Base-by-base conservation (phyloP, 2,113 vertebrate species). In the Saiga tatarica region DNA sequence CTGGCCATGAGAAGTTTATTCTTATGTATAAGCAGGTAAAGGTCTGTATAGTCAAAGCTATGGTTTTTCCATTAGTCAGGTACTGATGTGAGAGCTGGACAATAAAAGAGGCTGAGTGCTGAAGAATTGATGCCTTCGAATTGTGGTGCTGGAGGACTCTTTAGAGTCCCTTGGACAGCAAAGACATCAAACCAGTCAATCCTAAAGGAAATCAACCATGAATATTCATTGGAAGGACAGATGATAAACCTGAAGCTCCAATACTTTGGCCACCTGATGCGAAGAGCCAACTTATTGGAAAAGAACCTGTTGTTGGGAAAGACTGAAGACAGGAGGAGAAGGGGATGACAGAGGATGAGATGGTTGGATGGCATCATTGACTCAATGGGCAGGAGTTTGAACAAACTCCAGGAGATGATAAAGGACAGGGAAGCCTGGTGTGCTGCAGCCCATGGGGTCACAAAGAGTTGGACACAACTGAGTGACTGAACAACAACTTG, bases 71-170 rank as follows among this genome's bases (percentile, higher is more conserved):
- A 74, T n/a, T 23, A 1, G n/a, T 74, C n/a, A 39, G 23, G n/a
- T 74, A 39, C 19, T 6, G 17, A 39, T 39, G 67, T 74, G n/a
- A 74, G 10, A 74, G n/a, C 19, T 74, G 67, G 67, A 39, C n/a
- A 39, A 39, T 23, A 23, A 74, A 39, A 74, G 10, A 71, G 10
- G n/a, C 67, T 74, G 67, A 74, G 67, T 23, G 67, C 19, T 0
- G 0, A 74, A 74, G n/a, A 74, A 23, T 0, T 39, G 67, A 74
- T 74, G n/a, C n/a, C n/a, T 71, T 71, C 0, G 2, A 39, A 71
- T 12, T 71, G n/a, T 39, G 64, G n/a, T 71, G n/a, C 5, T 71
- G 67, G n/a, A 71, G 67, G n/a, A 71, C n/a, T 71, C 67, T 12
- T 71, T 5, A 39, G n/a, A 71, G 19, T 71, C n/a, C n/a, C 67